A percentile compares a stretch with the other conserved stretches of the same genome.
These are phyloP conservation scores for Agrilus mali DNA, from an alignment of 2,888 invertebrate species.

Conservation along the genomic window DNA sequence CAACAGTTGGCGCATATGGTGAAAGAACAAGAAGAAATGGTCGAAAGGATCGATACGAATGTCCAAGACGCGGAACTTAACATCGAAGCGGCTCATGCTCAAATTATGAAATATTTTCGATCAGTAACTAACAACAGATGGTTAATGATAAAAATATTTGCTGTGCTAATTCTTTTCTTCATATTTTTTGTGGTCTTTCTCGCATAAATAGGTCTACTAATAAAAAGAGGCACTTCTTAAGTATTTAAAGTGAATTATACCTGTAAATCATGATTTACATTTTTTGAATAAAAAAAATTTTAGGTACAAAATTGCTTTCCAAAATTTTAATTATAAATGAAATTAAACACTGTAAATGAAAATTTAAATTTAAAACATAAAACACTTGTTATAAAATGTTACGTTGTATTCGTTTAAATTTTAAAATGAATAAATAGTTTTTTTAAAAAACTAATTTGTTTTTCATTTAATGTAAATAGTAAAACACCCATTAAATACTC, in stretches of 20 bases:
- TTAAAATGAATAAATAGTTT: too few relatives aligned
- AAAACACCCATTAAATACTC: too few relatives aligned
- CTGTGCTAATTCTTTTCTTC: constrained; percentile 96
- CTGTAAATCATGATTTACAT: background rate
- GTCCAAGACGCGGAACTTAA: constrained; percentile 91
- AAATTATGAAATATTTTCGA: constrained; percentile 96
- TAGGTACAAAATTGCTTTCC: background rate
- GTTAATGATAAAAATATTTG: constrained; percentile 99
- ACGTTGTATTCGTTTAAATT: too few relatives aligned
- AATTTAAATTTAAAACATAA: background rate
- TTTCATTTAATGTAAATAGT: too few relatives aligned
- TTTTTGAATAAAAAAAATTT: background rate
- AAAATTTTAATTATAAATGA: background rate
- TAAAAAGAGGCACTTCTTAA: background rate
- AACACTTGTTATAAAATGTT: too few relatives aligned
- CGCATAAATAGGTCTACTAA: constrained; percentile 37
- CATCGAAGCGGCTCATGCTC: constrained; percentile 94
- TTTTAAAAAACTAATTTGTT: too few relatives aligned
- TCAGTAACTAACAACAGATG: constrained; percentile 94
- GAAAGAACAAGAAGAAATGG: constrained; percentile 96
- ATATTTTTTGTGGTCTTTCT: constrained; percentile 97
- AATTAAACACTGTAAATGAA: background rate
- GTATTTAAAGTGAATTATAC: too few relatives aligned
- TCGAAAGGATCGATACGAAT: constrained; percentile 94
- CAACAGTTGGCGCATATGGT: constrained; percentile 95